phyloP scores from a whole-genome alignment of 2,797 vertebrate species.

The Xyrichtys novacula region DNA sequence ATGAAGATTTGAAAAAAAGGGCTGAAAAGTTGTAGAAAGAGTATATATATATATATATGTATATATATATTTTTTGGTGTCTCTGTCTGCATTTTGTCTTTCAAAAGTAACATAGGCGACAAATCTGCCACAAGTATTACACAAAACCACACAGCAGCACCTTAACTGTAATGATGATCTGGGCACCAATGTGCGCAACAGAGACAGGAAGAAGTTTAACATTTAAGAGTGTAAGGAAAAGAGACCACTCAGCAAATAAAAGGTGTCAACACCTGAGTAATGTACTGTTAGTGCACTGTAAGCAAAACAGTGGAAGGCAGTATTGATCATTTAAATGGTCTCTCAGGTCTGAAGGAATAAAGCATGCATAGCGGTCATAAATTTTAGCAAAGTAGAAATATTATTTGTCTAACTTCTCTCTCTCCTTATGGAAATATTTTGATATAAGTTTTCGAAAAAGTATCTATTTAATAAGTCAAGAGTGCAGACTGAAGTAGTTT shows the following conservation, averaged over 20 bases:
- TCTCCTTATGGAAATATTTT: not conserved
- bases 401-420: not conserved
- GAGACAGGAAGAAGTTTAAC: not conserved
- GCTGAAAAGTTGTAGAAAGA: conserved; percentile 18
- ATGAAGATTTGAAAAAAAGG: conserved; percentile 26
- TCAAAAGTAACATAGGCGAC: not conserved
- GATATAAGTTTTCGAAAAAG: not conserved
- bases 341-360: not conserved
- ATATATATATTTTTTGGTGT: too few relatives aligned
- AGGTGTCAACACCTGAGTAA: conserved; percentile 30
- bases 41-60: too few relatives aligned
- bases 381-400: not conserved
- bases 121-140: not conserved
- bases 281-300: conserved; percentile 29
- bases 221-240: conserved; percentile 16
- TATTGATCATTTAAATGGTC: conserved; percentile 44
- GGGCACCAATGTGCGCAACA: not conserved
- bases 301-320: conserved; percentile 31
- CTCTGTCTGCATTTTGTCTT: not conserved
- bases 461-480: too few relatives aligned
- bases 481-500: too few relatives aligned
- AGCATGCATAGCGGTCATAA: not conserved
- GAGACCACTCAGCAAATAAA: conserved; percentile 25
- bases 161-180: not conserved
- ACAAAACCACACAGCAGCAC: not conserved